These are phyloP conservation scores for Plumapathes pennacea DNA, from an alignment of 92 coral and sea anemone species.

Conservation along the genomic window DNA sequence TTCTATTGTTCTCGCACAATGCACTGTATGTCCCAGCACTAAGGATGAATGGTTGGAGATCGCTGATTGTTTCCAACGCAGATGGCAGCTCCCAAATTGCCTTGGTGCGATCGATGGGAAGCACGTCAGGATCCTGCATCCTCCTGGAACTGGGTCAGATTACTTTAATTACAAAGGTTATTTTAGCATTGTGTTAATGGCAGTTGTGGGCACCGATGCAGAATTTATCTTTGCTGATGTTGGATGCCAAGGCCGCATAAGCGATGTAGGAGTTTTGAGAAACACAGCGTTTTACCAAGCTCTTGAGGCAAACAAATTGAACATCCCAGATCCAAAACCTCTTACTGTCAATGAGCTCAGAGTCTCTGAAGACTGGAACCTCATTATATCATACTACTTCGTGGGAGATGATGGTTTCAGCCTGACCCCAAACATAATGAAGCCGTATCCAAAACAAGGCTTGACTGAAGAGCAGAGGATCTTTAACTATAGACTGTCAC, in stretches of 20 bases:
- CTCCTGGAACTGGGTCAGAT: conserved; percentile 24
- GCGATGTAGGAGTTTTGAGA: conserved; percentile 64
- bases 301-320: conserved; percentile 10
- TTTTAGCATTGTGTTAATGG: conserved; percentile 67
- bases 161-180: conserved; percentile 49
- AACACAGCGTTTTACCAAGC: conserved; percentile 55
- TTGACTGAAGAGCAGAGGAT: conserved; percentile 33
- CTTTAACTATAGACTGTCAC: conserved; percentile 34
- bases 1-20: conserved; percentile 8
- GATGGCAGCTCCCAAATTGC: conserved; percentile 69
- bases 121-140: conserved; percentile 57
- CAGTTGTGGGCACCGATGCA: conserved; percentile 45
- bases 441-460: conserved; percentile 49
- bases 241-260: conserved; percentile 70
- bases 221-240: conserved; percentile 71
- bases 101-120: conserved; percentile 61
- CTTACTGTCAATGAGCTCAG: conserved; percentile 13
- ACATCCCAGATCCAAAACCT: conserved; percentile 27
- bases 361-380: conserved; percentile 1
- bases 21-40: conserved; percentile 23
- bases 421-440: conserved; percentile 22
- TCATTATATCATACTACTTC: conserved; percentile 13
- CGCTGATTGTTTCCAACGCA: conserved; percentile 42
- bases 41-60: conserved; percentile 36
- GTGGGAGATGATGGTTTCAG: conserved; percentile 63